These are phyloP conservation scores for Xenopus laevis DNA, from an alignment of 2,113 vertebrate genomes.

Conservation along the genomic window DNA sequence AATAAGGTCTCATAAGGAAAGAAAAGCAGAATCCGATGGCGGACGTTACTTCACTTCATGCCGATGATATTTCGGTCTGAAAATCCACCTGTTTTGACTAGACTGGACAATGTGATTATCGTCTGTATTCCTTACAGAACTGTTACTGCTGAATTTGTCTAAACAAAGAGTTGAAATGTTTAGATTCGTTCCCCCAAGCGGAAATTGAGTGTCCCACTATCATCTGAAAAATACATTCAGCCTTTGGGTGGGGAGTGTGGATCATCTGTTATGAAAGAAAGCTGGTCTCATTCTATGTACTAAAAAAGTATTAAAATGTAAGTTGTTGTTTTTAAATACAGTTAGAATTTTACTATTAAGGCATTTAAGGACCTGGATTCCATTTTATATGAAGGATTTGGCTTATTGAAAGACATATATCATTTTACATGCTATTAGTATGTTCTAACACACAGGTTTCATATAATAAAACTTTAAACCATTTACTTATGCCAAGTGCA, in stretches of 20 bases:
- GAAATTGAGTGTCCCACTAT: not conserved
- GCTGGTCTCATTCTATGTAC: no score
- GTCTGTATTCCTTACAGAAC: constrained; percentile 44
- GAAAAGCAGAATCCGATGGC: not conserved
- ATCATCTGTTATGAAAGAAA: not conserved
- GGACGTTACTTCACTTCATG: constrained; percentile 49
- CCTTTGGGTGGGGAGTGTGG: constrained; percentile 27
- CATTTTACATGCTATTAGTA: no score
- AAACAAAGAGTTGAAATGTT: constrained; percentile 49
- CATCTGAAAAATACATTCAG: constrained; percentile 15
- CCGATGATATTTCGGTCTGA: constrained; percentile 48
- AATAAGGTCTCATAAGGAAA: constrained; percentile 19
- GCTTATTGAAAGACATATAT: no score
- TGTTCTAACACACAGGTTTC: no score
- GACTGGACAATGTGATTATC: constrained; percentile 38
- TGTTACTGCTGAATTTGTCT: constrained; percentile 47
- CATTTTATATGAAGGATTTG: no score
- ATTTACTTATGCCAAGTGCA: no score
- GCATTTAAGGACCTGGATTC: no score
- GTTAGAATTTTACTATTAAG: no score
- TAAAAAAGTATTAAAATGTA: no score
- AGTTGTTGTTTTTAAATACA: no score
- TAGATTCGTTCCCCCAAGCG: constrained; percentile 10
- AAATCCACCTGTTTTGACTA: constrained; percentile 53
- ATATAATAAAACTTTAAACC: no score